Evolutionary conservation across 2,113 vertebrate species (phyloP), one percentile per base, ranked within the genome.

Genomic region (Sinocyclocheilus rhinocerous): DNA sequence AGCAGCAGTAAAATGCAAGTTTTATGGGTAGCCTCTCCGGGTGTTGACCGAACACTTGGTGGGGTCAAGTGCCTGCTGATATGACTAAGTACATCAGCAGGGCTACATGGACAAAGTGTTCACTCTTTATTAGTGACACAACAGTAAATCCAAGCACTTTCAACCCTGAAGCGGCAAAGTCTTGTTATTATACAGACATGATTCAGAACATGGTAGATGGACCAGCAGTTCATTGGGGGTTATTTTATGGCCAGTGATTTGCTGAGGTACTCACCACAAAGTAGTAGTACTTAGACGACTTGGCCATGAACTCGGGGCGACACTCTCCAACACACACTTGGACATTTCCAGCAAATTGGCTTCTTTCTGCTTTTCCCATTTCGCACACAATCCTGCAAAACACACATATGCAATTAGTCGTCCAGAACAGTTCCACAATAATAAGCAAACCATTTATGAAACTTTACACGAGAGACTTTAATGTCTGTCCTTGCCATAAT

Each of bases 241-340:
- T 65, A 65, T 55, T 42, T 45, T 83, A 86, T 45, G 67, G 26
- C 10, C 29, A 39, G 22, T 88, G 22, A 75, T n/a, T 33, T 83
- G 79, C 50, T 1, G 65, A n/a, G 12, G 36, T 57, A 96, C 97
- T 97, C 92, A 99, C 98, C 97, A 98, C 97, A 91, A 99, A 99
- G 89, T 97, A 99, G 90, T 99, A 99, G 82, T 97, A 96, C 91
- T 98, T 97, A 0, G 97, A 97, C 36, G 97, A 98, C 65, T 95
- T 96, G 88, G 97, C 98, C 96, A 95, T 97, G 92, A 98, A 99
- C 84, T 98, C 96, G 0, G 95, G 94, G 81, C 92, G 95, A 91
- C 98, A 99, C 81, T 97, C 96, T 0, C 96, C 95, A 73, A 99
- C 97, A 0, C 98, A 99, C 91, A 99, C 97, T 90, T 99, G 96